Percentiles rank a stretch among this genome's conserved stretches.
phyloP scores from a whole-genome alignment of 2,888 invertebrate genomes.

The Plusia festucae region DNA sequence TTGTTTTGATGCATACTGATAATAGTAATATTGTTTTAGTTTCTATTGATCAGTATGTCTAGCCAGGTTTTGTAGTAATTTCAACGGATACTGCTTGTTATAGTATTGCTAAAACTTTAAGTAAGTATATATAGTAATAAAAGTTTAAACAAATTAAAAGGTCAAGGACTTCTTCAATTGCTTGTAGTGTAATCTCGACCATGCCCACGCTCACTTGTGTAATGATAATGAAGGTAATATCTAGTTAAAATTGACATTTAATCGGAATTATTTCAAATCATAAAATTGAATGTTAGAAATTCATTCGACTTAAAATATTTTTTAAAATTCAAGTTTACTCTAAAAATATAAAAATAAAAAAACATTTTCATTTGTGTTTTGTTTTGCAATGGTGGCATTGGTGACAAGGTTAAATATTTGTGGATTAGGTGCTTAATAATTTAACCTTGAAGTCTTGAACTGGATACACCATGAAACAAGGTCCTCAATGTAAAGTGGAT shows the following conservation, averaged over 20 bases:
- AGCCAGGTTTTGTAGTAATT: background rate
- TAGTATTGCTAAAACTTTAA: no score
- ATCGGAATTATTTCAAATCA: background rate
- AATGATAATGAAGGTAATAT: background rate
- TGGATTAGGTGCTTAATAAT: conserved; percentile 30
- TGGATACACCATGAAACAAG: background rate
- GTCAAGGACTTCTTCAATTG: background rate
- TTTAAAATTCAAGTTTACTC: background rate
- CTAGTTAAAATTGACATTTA: background rate
- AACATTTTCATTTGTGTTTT: conserved; percentile 4
- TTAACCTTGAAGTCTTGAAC: conserved; percentile 35
- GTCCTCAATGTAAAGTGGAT: background rate
- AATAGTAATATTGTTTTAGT: conserved; percentile 26
- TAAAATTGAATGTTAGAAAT: no score
- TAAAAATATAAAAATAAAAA: background rate
- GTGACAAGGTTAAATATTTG: conserved; percentile 47
- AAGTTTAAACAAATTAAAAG: no score
- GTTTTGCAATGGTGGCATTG: conserved; percentile 40
- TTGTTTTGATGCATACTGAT: conserved; percentile 42
- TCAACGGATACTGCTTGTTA: background rate
- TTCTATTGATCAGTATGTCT: conserved; percentile 27
- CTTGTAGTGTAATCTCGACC: background rate
- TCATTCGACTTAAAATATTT: no score
- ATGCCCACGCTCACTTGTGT: background rate
- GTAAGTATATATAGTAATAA: background rate